Percentiles rank a stretch among this genome's conserved stretches.
Evolutionary conservation across 2,797 vertebrate species (phyloP).

Genomic region (Sphenodon punctatus): DNA sequence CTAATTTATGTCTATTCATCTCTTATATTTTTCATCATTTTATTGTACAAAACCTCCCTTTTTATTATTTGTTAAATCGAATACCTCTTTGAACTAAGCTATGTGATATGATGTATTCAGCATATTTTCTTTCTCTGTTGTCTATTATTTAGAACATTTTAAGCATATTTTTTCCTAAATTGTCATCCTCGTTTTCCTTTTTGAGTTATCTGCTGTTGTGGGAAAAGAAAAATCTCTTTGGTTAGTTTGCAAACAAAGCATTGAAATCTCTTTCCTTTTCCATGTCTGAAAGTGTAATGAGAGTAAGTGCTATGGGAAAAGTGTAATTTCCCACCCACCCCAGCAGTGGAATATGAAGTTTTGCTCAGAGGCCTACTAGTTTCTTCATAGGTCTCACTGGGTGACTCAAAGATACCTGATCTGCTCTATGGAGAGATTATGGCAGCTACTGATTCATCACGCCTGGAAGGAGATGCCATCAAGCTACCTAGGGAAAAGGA

Average conservation of each 20-base stretch:
- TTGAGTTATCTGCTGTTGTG: neutral
- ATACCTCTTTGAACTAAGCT: neutral
- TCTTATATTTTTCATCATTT: neutral
- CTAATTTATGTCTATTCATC: neutral
- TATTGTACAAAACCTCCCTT: neutral
- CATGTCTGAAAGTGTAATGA: too few relatives aligned
- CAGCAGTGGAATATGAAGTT: neutral
- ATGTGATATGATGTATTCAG: neutral
- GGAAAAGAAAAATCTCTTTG: neutral
- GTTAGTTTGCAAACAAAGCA: neutral
- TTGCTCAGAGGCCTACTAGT: constrained; percentile 4
- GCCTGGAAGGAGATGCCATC: constrained; percentile 32
- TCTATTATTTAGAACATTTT: neutral
- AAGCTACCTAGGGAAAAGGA: constrained; percentile 4
- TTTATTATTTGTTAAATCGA: neutral
- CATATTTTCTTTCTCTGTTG: neutral
- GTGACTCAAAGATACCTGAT: neutral
- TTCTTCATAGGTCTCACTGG: constrained; percentile 20
- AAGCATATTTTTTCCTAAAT: neutral
- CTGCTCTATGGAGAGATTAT: neutral
- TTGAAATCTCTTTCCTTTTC: too few relatives aligned
- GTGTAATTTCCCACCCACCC: neutral
- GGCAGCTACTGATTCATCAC: constrained; percentile 8
- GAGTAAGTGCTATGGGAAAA: too few relatives aligned
- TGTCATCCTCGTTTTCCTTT: neutral